Evolutionary conservation across 2,113 vertebrate genomes (phyloP).

Genomic region (Tursiops truncatus): DNA sequence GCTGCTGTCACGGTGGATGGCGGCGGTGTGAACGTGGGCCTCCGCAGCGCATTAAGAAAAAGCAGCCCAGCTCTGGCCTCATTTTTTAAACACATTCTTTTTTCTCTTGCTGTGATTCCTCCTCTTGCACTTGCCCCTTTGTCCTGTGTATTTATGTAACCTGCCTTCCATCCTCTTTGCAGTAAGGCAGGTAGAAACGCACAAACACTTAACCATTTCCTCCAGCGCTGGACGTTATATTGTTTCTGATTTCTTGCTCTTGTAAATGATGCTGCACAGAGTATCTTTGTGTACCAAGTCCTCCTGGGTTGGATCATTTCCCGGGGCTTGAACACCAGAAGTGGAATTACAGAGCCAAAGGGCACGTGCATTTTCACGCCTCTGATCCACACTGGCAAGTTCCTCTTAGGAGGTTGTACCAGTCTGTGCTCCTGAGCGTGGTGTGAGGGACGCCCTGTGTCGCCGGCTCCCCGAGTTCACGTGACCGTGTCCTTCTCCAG

Average conservation of each 20-base stretch:
- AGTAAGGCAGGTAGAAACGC: slow-evolving; percentile 5
- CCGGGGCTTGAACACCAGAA: neutral
- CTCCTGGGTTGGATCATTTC: neutral
- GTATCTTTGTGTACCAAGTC: neutral
- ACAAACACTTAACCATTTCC: neutral
- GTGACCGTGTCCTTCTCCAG: neutral
- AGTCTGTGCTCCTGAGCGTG: neutral
- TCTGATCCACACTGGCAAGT: neutral
- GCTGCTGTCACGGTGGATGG: neutral
- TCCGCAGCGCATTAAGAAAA: neutral
- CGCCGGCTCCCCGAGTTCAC: neutral
- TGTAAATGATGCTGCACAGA: neutral
- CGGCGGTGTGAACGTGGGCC: too few relatives aligned
- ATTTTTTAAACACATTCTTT: neutral
- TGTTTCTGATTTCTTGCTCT: neutral
- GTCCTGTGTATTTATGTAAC: slow-evolving; percentile 50
- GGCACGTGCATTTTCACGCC: neutral
- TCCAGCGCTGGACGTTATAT: neutral
- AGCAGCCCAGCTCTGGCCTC: neutral
- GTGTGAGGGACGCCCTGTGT: neutral
- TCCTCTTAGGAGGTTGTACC: neutral
- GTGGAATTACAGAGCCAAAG: neutral
- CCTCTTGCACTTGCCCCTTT: neutral
- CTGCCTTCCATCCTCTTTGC: slow-evolving; percentile 38
- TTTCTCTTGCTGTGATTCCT: neutral